Percentiles rank a stretch among this genome's conserved stretches.
Evolutionary conservation across 2,888 invertebrate species (phyloP).

Genomic region (Lypha dubia): DNA sequence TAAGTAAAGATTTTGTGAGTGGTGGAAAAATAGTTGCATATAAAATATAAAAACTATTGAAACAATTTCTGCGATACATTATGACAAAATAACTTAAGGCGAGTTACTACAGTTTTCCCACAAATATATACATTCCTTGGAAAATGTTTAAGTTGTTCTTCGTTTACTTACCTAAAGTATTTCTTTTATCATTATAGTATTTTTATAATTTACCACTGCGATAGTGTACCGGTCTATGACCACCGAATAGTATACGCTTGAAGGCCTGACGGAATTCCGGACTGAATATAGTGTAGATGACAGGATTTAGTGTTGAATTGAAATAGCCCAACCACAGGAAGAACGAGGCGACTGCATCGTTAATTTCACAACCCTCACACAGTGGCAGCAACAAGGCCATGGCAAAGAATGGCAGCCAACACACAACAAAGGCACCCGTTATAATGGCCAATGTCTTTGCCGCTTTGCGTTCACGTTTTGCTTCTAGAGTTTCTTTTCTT

Average conservation of each 20-base stretch:
- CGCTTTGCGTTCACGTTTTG: conserved; percentile 96
- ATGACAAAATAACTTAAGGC: not conserved
- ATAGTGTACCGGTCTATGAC: conserved; percentile 80
- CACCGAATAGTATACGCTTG: conserved; percentile 93
- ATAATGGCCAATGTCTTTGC: conserved; percentile 98
- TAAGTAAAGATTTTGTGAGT: not conserved
- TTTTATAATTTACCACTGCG: conserved; percentile 82
- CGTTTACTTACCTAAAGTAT: conserved; percentile 62
- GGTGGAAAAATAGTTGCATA: not conserved
- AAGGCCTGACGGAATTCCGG: conserved; percentile 97
- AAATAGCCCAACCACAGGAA: conserved; percentile 96
- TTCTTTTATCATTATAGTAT: conserved; percentile 64
- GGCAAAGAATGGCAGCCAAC: conserved; percentile 98
- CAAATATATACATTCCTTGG: not conserved
- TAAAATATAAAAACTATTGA: not conserved
- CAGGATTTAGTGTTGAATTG: conserved; percentile 94
- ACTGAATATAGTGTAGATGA: conserved; percentile 95
- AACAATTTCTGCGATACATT: not conserved
- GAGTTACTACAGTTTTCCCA: not conserved
- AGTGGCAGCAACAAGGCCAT: conserved; percentile 95
- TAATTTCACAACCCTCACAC: conserved; percentile 89
- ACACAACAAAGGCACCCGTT: conserved; percentile 94
- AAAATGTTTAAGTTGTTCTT: not conserved
- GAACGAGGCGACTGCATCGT: conserved; percentile 90
- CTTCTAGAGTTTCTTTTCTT: conserved; percentile 90